Percentiles rank a stretch among this genome's conserved stretches.
phyloP scores from a whole-genome alignment of 2,113 vertebrate genomes.

The Tricholaema leucomelas region DNA sequence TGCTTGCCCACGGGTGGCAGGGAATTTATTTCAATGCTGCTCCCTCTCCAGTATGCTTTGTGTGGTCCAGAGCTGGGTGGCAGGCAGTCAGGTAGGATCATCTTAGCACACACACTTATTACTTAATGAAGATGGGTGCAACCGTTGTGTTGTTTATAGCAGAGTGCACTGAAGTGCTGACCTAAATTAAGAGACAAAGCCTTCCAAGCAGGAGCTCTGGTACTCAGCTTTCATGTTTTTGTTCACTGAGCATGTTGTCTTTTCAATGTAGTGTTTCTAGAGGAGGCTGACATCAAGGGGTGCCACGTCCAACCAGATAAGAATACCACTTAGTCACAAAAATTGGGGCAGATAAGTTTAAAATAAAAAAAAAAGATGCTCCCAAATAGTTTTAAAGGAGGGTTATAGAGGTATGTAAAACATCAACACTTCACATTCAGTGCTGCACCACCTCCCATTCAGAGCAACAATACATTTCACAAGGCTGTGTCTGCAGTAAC shows the following conservation, averaged over 20 bases:
- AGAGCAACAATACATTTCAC: not conserved
- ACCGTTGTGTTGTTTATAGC: not conserved
- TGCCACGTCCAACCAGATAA: not conserved
- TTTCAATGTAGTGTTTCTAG: not conserved
- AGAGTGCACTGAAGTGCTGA: not conserved
- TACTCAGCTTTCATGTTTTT: not conserved
- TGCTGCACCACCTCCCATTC: not conserved
- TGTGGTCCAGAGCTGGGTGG: not conserved
- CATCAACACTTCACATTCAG: not conserved
- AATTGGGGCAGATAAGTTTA: not conserved
- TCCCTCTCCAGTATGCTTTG: not conserved
- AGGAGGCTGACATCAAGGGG: not conserved
- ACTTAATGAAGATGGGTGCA: not conserved
- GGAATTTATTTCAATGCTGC: not conserved
- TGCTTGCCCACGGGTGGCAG: not conserved
- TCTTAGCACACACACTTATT: not conserved
- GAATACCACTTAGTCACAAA: not conserved
- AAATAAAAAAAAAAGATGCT: not conserved
- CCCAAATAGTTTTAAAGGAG: not conserved
- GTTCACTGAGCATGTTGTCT: fast-evolving
- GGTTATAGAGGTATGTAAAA: not conserved
- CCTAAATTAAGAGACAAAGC: constrained; percentile 24
- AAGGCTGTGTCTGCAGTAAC: not conserved
- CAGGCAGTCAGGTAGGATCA: not conserved
- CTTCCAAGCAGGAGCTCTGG: not conserved